Base-by-base conservation (phyloP, 2,888 invertebrate species). In the Eupsilia transversa region DNA sequence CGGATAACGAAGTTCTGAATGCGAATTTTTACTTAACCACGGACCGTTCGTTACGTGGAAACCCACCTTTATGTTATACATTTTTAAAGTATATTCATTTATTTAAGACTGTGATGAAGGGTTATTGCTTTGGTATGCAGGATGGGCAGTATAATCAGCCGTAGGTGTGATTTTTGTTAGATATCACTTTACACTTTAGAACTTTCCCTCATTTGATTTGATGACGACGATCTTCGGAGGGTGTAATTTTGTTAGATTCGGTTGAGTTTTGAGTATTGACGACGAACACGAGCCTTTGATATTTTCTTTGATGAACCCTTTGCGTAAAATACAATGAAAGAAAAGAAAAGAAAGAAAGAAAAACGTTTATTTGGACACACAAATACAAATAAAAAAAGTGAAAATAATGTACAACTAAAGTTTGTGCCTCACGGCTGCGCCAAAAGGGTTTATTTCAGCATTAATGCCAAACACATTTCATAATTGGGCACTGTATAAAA, bases 1-100 rank as follows among this genome's bases (percentile, higher is more conserved):
- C 86, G 92, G 88, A 94, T 94, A 94, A 94, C 93, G 93, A 95
- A 94, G 92, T 92, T 92, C 88, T 90, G 91, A 94, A 94, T 92
- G 91, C 90, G 92, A 92, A 93, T 94, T 95, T 95, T 94, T 95
- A 93, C 94, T 93, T 94, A 91, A 89, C 88, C 91, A 89, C 89
- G 87, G 86, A 90, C 90, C 89, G 89, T 88, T 91, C 89, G 92
- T 91, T 91, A 90, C 88, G 90, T 92, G 76, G 74, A 76, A 68
- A 72, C 41, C 35, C 49, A 72, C 83, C 77, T 85, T 83, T 82
- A 76, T 76, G 75, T 59, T 67, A 66, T 82, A 83, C 71, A 79
- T 87, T 88, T 88, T 77, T 76, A 74, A 80, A 81, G 64, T 72
- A 79, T 76, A 80, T 83, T 80, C 38, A 83, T 83, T 83, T 78